Evolutionary conservation across 2,113 vertebrate species (phyloP).

Genomic region (Ciconia maguari): DNA sequence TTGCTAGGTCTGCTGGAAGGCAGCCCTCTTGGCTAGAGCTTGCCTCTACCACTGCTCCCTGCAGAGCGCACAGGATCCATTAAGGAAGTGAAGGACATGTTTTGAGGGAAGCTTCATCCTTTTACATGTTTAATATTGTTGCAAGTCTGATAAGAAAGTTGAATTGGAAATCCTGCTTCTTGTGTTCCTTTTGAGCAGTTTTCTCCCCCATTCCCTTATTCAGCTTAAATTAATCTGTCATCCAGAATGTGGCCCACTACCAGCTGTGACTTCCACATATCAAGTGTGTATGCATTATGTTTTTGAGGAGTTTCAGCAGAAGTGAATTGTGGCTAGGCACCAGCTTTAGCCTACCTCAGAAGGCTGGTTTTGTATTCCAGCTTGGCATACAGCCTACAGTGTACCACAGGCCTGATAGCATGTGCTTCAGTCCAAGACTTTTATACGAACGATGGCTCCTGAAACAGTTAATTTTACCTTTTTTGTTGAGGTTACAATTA

Average conservation of each 20-base stretch:
- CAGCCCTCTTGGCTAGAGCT: not conserved
- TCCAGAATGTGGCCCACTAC: not conserved
- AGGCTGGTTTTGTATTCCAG: not conserved
- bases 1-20: constrained; percentile 54
- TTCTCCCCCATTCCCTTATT: not conserved
- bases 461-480: not conserved
- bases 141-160: not conserved
- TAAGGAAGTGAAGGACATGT: constrained; percentile 9
- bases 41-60: not conserved
- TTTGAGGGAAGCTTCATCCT: not conserved
- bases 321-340: not conserved
- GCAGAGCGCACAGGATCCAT: constrained; percentile 10
- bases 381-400: not conserved
- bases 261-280: not conserved
- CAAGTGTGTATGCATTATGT: not conserved
- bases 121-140: not conserved
- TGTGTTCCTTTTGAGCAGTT: not conserved
- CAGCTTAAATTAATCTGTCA: not conserved
- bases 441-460: not conserved
- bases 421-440: not conserved
- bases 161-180: not conserved
- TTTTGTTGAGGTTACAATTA: not conserved
- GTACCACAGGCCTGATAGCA: not conserved
- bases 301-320: not conserved
- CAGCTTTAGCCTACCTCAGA: not conserved